These are phyloP conservation scores for Geothlypis trichas DNA, from an alignment of 2,113 vertebrate genomes.

Conservation along the genomic window DNA sequence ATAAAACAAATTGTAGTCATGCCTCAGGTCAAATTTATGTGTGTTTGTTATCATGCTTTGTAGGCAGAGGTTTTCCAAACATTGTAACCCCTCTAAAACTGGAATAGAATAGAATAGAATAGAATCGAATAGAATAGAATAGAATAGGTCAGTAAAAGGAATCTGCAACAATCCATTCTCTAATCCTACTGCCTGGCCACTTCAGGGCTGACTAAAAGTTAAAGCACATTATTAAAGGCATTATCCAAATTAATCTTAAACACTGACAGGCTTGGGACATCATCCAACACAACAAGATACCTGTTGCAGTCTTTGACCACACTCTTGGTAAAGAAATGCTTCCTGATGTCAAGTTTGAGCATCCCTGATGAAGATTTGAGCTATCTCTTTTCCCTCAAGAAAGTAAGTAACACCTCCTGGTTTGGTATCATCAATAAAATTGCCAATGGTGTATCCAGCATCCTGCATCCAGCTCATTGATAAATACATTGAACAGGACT, in stretches of 20 bases:
- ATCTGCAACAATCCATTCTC: not conserved
- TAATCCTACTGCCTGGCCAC: not conserved
- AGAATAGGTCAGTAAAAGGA: not conserved
- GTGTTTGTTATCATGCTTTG: not conserved
- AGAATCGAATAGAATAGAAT: no score
- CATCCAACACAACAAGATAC: not conserved
- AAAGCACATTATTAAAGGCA: not conserved
- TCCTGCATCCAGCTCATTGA: not conserved
- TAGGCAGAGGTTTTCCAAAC: not conserved
- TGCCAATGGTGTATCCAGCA: not conserved
- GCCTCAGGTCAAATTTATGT: not conserved
- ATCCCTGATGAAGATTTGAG: not conserved
- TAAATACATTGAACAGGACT: not conserved
- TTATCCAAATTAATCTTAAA: not conserved
- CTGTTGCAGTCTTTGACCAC: not conserved
- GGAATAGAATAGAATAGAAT: not conserved
- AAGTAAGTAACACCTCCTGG: not conserved
- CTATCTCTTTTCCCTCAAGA: not conserved
- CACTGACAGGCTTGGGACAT: not conserved
- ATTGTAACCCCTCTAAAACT: not conserved
- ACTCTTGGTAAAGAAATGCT: not conserved
- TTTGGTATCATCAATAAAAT: not conserved
- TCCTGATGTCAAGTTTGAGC: not conserved
- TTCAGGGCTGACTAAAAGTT: not conserved
- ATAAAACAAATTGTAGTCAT: not conserved